Evolutionary conservation across 2,113 vertebrate species (phyloP), one percentile per base, ranked within the genome.

Genomic region (Oreochromis tanganicae): DNA sequence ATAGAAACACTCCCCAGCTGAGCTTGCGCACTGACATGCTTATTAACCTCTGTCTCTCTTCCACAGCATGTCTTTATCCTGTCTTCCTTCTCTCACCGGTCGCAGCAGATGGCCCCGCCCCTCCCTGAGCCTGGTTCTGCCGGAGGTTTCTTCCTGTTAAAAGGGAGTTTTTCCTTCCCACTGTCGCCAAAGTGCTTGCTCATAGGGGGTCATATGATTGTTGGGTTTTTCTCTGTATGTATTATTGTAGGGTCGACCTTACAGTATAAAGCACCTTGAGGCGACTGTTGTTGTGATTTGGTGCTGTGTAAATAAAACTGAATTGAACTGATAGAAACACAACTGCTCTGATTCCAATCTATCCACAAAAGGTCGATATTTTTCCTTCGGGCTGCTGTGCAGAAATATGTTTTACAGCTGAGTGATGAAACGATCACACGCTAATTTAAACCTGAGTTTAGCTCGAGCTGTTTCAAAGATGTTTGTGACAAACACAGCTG

Each of bases 11-110:
- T 71, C 66, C 38, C 36, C 66, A 24, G 12, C 38, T 43, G 36
- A 43, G 66, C 66, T 41, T 10, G 19, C 4, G 3, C 32, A n/a
- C 34, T n/a, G 10, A 19, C 34, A 66, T 66, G n/a, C n/a, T 61
- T 63, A n/a, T 36, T 63, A 63, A 63, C 0, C 43, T 4, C 59
- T 19, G 59, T 19, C 59, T 63, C 57, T 61, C 59, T 34, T 34
- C 29, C 59, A 63, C 16, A 61, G 9, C 29, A 19, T 19, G 57
- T 1, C 29, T 61, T 1, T 0, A 0, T 34, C 57, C 57, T 4
- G 29, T 34, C 5, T 61, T 32, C 29, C 57, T 61, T 61, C 27
- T 61, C 14, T 32, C 29, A 0, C 8, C 5, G n/a, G n/a, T 34
- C 16, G 1, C 9, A 34, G 59, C 9, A 36, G 32, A 63, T 63